Conservation (phyloP, 2,113 vertebrate species). For the Callionymus lyra region DNA sequence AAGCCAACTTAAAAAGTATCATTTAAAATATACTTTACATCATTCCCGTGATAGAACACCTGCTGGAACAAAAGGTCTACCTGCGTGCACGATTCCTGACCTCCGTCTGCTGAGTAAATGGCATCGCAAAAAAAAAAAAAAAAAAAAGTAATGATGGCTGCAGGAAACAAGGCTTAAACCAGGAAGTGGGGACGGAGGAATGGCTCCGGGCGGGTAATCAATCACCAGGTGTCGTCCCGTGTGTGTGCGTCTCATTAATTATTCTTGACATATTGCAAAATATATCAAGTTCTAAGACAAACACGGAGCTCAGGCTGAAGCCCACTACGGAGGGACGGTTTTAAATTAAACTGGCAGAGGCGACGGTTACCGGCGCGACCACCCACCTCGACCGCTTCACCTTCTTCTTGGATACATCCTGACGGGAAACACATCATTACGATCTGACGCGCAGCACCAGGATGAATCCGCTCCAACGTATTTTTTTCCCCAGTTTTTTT, state of each 20-base stretch:
- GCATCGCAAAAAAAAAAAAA: conserved; percentile 46
- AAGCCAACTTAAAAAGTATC: too few relatives aligned
- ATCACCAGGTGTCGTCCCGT: conserved; percentile 31
- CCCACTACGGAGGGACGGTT: background rate
- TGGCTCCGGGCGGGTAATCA: conserved; percentile 52
- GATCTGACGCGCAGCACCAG: too few relatives aligned
- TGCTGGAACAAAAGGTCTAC: conserved; percentile 1
- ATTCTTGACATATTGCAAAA: conserved; percentile 12
- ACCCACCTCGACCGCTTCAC: background rate
- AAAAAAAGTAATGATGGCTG: conserved; percentile 28
- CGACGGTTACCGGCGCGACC: background rate
- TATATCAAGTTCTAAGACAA: background rate
- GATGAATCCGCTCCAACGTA: too few relatives aligned
- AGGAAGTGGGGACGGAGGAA: conserved; percentile 52
- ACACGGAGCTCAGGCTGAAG: too few relatives aligned
- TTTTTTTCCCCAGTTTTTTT: too few relatives aligned
- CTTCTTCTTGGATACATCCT: background rate
- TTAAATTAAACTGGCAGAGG: background rate
- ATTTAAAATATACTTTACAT: too few relatives aligned
- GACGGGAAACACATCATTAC: too few relatives aligned
- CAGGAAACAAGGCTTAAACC: conserved; percentile 47
- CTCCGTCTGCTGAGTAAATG: conserved; percentile 41
- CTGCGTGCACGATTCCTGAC: conserved; percentile 15
- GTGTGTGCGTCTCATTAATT: conserved; percentile 29
- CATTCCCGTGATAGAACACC: conserved; percentile 21